Base-by-base conservation (phyloP, 2,888 invertebrate species). In the Scelioninae gen. 1 region DNA sequence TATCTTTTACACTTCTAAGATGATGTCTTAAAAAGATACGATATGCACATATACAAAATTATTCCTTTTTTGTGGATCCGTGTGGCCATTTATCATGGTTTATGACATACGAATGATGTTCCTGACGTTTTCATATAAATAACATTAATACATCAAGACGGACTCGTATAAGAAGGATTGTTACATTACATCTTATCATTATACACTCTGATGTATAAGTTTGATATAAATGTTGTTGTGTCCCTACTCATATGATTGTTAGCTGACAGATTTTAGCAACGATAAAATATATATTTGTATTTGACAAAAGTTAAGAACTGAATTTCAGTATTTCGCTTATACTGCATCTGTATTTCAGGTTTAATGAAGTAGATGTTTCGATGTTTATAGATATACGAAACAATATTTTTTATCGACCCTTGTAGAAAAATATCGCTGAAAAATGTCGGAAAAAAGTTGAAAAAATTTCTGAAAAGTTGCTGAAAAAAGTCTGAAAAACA, bases 61-160 rank as follows among this genome's bases (percentile, higher is more conserved):
- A 66, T 29, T 47, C 11, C 65, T 66, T 66, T 72, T 66, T 60
- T 72, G 16, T 16, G 23, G 34, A 43, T 79, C 4, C 45, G 55
- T 15, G 31, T 11, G 51, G 65, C 56, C 31, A 79, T 79, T 79
- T 72, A 66, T 72, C 79, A 66, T 45, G 32, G 47, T 60, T 69
- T 72, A 58, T 72, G 72, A 72, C 66, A 43, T 72, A 66, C 53
- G 72, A 79, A 79, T 79, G 79, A 79, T 72, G 66, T 45, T 66
- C 58, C 66, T 72, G 79, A 79, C 78, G 72, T 65, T 58, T 71
- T 72, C 58, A 45, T 79, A 79, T 65, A 79, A 79, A 79, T 71
- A 79, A 55, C 62, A 55, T 69, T 40, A 69, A 40, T 16, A 5
- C 9, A 32, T 31, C 31, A 60, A 29, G 40, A 49, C 49, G 65